Evolutionary conservation across 2,797 vertebrate genomes (phyloP).

Genomic region (Ataeniobius toweri): DNA sequence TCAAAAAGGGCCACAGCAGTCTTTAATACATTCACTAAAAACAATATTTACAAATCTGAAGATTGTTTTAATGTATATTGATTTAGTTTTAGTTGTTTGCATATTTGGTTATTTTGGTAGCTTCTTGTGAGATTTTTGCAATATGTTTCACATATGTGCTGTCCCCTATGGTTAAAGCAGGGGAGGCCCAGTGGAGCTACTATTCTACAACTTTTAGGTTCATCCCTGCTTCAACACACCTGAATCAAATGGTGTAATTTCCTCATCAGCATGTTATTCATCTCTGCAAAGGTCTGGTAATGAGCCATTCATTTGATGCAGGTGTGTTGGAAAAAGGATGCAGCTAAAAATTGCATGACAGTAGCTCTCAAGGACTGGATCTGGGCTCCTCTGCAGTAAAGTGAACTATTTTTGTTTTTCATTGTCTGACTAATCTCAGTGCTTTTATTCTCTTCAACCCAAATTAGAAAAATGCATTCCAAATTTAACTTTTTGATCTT

Average conservation of each 20-base stretch:
- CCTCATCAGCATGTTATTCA: background rate
- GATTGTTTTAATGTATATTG: no score
- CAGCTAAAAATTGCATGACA: background rate
- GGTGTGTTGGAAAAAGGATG: background rate
- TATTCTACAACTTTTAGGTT: background rate
- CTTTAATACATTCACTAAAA: no score
- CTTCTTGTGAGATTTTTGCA: no score
- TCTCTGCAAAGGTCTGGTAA: background rate
- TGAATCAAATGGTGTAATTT: background rate
- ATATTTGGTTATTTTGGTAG: no score
- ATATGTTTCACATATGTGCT: background rate
- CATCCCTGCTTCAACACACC: background rate
- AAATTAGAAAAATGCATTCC: background rate
- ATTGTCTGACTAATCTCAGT: background rate
- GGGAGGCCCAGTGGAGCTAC: background rate
- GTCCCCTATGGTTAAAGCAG: background rate
- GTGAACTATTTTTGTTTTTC: background rate
- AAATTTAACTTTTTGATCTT: background rate
- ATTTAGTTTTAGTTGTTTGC: no score
- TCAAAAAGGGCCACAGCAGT: slow-evolving; percentile 43
- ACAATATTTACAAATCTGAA: no score
- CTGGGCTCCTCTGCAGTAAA: background rate
- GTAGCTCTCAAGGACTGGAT: background rate
- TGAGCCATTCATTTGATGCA: background rate
- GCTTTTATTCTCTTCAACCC: background rate